Evolutionary conservation across 1,140 invertebrate genomes (phyloP).

Genomic region (Drosophila equinoxialis): DNA sequence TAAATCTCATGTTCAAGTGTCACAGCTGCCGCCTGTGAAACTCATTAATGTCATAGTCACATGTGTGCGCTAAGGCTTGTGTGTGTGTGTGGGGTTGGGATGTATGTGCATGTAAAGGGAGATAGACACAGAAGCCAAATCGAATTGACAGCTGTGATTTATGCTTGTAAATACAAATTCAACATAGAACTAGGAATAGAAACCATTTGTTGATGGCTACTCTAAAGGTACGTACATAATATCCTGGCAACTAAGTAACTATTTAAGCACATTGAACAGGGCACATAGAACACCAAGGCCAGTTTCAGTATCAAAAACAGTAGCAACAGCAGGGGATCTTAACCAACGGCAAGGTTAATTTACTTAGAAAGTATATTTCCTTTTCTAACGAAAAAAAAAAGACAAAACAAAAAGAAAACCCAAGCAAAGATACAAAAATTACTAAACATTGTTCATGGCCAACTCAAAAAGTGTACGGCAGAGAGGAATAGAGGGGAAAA

Average conservation of each 20-base stretch:
- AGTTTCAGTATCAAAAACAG: neutral
- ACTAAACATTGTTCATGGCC: conserved; percentile 24
- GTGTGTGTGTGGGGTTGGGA: conserved; percentile 13
- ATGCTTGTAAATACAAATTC: conserved; percentile 52
- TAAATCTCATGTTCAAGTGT: conserved; percentile 51
- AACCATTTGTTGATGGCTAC: conserved; percentile 31
- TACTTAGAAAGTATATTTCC: conserved; percentile 9
- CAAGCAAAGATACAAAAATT: conserved; percentile 3
- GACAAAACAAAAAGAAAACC: neutral
- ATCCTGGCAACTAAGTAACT: conserved; percentile 1
- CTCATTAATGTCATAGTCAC: conserved; percentile 58
- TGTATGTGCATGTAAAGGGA: conserved; percentile 14
- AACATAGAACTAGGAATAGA: conserved; percentile 39
- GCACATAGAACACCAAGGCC: neutral
- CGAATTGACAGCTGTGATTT: conserved; percentile 71
- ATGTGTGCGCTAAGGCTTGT: conserved; percentile 17
- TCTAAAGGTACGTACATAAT: neutral
- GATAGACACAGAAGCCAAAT: conserved; percentile 26
- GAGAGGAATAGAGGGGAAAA: conserved; percentile 24
- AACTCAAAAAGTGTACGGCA: conserved; percentile 30
- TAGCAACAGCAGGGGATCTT: neutral
- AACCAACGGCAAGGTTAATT: conserved; percentile 6
- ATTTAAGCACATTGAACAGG: neutral
- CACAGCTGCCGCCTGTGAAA: conserved; percentile 66
- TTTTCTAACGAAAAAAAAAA: conserved; percentile 10